Evolutionary conservation across 2,888 invertebrate genomes (phyloP).

Genomic region (Melieria crassipennis): DNA sequence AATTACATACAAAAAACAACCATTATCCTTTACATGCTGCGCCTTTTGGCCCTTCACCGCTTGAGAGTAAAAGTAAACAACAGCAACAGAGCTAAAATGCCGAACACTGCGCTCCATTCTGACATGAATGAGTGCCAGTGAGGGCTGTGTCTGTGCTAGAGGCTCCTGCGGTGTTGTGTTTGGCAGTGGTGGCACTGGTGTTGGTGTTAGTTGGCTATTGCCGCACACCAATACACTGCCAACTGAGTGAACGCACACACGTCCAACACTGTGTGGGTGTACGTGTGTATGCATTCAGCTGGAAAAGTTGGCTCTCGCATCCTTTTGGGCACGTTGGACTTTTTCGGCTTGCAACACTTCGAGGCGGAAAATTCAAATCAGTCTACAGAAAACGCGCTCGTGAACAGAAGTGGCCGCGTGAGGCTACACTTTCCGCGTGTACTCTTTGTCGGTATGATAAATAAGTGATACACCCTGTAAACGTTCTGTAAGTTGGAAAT

Average conservation of each 20-base stretch:
- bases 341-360: slow-evolving; percentile 16
- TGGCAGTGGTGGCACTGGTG: no score
- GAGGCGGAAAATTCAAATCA: slow-evolving; percentile 61
- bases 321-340: slow-evolving; percentile 42
- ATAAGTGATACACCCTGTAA: slow-evolving; percentile 67
- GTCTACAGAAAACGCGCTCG: slow-evolving; percentile 67
- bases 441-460: slow-evolving; percentile 67
- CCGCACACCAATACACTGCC: background rate
- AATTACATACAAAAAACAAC: slow-evolving; percentile 7
- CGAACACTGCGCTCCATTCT: no score
- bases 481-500: slow-evolving; percentile 65
- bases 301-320: slow-evolving; percentile 41
- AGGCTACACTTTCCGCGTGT: slow-evolving; percentile 67
- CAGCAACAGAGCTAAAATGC: slow-evolving; percentile 51
- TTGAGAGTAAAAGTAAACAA: slow-evolving; percentile 51
- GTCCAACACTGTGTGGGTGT: slow-evolving; percentile 31
- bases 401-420: slow-evolving; percentile 67
- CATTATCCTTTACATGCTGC: background rate
- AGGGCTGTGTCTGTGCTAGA: no score
- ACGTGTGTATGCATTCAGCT: slow-evolving; percentile 33
- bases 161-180: no score
- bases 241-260: slow-evolving; percentile 32
- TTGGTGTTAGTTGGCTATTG: no score
- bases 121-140: no score
- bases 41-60: slow-evolving; percentile 4